Base-by-base conservation (phyloP, 1,140 invertebrate genomes). In the Tetramorium simillimum region DNA sequence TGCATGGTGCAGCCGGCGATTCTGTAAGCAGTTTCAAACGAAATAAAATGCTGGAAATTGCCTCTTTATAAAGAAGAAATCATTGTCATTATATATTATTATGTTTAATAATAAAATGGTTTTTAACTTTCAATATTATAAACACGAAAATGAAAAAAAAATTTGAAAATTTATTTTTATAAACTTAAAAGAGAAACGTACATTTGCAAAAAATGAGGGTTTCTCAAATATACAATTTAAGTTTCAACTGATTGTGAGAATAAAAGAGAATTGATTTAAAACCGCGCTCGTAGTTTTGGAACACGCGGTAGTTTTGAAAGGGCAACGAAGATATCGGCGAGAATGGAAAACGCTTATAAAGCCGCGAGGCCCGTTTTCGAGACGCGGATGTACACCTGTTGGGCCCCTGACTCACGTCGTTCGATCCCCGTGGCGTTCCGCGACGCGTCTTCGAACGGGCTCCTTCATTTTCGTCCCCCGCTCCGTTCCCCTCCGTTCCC, bases 311-410 rank as follows among this genome's bases (percentile, higher is more conserved):
- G 37, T 10, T 72, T 72, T 43, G 37, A 14, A 40, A 43, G 37
- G 16, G 6, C 46, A n/a, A 81, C 33, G 62, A 43, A 53, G 72
- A 51, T 51, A 77, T 84, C 18, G 80, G 24, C 24, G 21, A 3
- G 51, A 73, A 84, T 85, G 82, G 82, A 63, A 78, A 78, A 85
- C 43, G 72, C 21, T 76, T 40, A 78, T 43, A 70, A 62, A 5
- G 10, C 70, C 37, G 43, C 60, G 12, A 12, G 49, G 21, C 49
- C 40, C 40, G 53, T 65, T 82, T 78, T 53, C 67, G 70, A 81
- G 85, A 80, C 60, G 24, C 43, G 46, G 56, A 70, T 73, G 63
- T 86, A 88, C 90, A 91, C 90, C 89, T 90, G 88, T 90, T 90
- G 46, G 21, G 18, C 12, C 9, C 40, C 89, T 90, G 89, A 90